These are phyloP conservation scores for Pseudococcus jackbeardsleyi DNA, from an alignment of 2,888 invertebrate genomes.

Conservation along the genomic window DNA sequence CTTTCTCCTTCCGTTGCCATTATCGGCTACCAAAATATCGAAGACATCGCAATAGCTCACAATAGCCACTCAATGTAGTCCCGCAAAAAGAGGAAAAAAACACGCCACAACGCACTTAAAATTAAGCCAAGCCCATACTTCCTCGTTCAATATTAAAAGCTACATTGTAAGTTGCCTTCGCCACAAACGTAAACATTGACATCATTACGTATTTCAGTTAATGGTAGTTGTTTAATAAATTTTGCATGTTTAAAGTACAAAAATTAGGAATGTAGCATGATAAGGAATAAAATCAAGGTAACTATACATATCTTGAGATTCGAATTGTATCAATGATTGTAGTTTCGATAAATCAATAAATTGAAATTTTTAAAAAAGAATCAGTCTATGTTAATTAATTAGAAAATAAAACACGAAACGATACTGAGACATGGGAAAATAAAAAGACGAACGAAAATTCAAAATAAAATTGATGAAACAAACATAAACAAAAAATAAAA, in stretches of 20 bases:
- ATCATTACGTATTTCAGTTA: not conserved
- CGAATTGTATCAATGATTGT: conserved; percentile 48
- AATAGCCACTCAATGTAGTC: no score
- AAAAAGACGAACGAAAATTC: not conserved
- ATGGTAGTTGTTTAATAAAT: not conserved
- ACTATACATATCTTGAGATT: conserved; percentile 50
- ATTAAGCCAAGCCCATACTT: not conserved
- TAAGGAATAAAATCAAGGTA: conserved; percentile 34
- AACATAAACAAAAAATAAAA: conserved; percentile 38
- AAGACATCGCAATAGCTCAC: no score
- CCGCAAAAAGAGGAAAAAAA: no score
- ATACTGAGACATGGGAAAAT: not conserved
- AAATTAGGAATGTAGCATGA: conserved; percentile 39
- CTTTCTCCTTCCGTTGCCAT: no score
- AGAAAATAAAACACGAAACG: conserved; percentile 22
- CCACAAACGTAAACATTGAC: not conserved
- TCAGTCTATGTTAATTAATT: conserved; percentile 46
- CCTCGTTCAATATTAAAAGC: not conserved
- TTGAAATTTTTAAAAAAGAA: conserved; percentile 33
- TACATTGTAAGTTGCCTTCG: not conserved
- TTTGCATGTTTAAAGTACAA: conserved; percentile 17
- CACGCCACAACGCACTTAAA: no score
- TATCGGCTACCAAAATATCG: no score
- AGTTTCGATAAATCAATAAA: conserved; percentile 16
- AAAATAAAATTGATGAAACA: conserved; percentile 5